These are phyloP conservation scores for Proales similis DNA, from an alignment of 1,140 invertebrate species.

Conservation along the genomic window DNA sequence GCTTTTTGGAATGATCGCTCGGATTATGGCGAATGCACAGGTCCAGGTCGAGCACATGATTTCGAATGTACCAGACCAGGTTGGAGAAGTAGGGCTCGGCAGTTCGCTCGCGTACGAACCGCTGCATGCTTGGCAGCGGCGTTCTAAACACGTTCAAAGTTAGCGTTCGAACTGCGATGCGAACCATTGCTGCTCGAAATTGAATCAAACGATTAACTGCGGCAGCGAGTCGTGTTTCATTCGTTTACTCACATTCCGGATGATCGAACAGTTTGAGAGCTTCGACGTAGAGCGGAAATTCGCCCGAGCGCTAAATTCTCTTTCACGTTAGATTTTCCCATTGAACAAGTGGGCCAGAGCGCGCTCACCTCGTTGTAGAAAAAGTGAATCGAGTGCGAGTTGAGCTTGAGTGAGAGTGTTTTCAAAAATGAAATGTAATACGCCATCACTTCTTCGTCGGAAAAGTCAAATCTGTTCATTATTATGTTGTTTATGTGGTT, in stretches of 20 bases:
- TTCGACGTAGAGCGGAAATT: conserved; percentile 97
- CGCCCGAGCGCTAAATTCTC: conserved; percentile 46
- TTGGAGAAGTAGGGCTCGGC: conserved; percentile 96
- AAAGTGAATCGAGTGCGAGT: conserved; percentile 96
- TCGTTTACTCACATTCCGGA: no score
- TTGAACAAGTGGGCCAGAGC: conserved; percentile 21
- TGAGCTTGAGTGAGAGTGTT: conserved; percentile 94
- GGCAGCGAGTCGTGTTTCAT: no score
- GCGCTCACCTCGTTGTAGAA: conserved; percentile 92
- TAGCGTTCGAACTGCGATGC: conserved; percentile 92
- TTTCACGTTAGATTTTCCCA: neutral
- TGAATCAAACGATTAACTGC: no score
- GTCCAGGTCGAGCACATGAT: conserved; percentile 91
- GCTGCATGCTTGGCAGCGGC: conserved; percentile 69
- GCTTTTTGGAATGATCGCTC: conserved; percentile 59
- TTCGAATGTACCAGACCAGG: conserved; percentile 97
- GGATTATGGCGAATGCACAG: conserved; percentile 85
- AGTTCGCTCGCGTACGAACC: conserved; percentile 87
- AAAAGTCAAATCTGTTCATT: conserved; percentile 98
- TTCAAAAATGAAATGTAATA: conserved; percentile 99
- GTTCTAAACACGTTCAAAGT: conserved; percentile 86
- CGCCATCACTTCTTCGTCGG: conserved; percentile 96
- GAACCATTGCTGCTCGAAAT: conserved; percentile 96
- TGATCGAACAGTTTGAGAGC: conserved; percentile 99
- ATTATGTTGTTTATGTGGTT: conserved; percentile 99